phyloP scores from a whole-genome alignment of 2,797 vertebrate genomes.

The Sylvia borin region DNA sequence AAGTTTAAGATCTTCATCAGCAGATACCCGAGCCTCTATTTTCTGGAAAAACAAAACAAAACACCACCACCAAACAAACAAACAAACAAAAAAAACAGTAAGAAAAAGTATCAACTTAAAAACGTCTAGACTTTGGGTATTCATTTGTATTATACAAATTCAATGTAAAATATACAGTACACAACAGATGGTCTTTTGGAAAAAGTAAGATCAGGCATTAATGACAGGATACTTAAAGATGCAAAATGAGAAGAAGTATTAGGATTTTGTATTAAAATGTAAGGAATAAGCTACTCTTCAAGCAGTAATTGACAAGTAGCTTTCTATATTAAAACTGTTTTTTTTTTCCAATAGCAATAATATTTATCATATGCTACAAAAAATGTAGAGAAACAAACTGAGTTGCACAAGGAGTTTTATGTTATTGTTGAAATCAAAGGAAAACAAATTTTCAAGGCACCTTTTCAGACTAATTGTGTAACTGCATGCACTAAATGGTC shows the following conservation, averaged over 20 bases:
- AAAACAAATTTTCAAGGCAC: neutral
- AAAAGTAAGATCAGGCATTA: neutral
- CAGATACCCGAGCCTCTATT: conserved; percentile 95
- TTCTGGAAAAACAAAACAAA: conserved; percentile 79
- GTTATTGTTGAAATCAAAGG: neutral
- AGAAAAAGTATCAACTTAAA: conserved; percentile 1
- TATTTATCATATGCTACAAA: neutral
- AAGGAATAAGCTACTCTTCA: neutral
- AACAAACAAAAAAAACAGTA: neutral
- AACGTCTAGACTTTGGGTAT: neutral
- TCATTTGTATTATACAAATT: neutral
- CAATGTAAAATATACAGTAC: neutral
- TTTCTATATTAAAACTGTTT: neutral
- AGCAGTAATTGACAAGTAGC: neutral
- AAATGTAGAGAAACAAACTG: neutral
- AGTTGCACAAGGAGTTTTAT: neutral
- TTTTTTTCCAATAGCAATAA: neutral
- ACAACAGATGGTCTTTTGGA: neutral
- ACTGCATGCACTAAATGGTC: neutral
- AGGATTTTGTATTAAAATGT: neutral
- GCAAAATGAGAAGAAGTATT: neutral
- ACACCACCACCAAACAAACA: neutral
- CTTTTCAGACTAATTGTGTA: neutral
- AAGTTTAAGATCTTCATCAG: conserved; percentile 97
- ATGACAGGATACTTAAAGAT: neutral